Base-by-base conservation (phyloP, 2,888 invertebrate species). In the Gastrophysa polygoni region DNA sequence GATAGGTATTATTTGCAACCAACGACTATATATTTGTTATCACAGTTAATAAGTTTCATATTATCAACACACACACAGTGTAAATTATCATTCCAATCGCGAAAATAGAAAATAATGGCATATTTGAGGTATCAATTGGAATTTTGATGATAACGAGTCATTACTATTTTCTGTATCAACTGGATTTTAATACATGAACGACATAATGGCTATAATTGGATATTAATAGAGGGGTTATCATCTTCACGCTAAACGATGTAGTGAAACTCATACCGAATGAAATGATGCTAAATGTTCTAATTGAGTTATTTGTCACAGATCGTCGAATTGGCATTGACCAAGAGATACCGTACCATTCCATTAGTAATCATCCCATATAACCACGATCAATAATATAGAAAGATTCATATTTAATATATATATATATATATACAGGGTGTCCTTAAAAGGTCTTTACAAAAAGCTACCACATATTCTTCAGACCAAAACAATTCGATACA, bases 301-400 rank as follows among this genome's bases (percentile, higher is more conserved):
- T 43, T 54, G 54, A 43, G 17, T 54, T 54, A 54, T 54, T 54
- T 38, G 54, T 54, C 54, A 54, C 8, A 43, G 4, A 38, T 54
- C 11, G 21, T 17, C 11, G 11, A 20, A 34, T 21, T 34, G n/a
- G 20, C 17, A 38, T 52, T 38, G 34, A 38, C 20, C 18, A 52
- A 11, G 14, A 52, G 24, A 24, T 24, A 24, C 24, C 3, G 24
- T n/a, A n/a, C n/a, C n/a, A n/a, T n/a, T n/a, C n/a, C n/a, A n/a
- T n/a, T n/a, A n/a, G n/a, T n/a, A n/a, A n/a, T n/a, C n/a, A n/a
- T n/a, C n/a, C n/a, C n/a, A n/a, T n/a, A n/a, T n/a, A n/a, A n/a
- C 32, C 32, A 11, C 11, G 11, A 32, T 32, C 6, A 32, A 8
- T 10, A 32, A 32, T 28, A 32, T 32, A n/a, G n/a, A n/a, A n/a